A percentile compares a stretch with the other conserved stretches of the same genome.
Evolutionary conservation across 2,113 vertebrate genomes (phyloP).

Genomic region (Eubucco bourcierii): DNA sequence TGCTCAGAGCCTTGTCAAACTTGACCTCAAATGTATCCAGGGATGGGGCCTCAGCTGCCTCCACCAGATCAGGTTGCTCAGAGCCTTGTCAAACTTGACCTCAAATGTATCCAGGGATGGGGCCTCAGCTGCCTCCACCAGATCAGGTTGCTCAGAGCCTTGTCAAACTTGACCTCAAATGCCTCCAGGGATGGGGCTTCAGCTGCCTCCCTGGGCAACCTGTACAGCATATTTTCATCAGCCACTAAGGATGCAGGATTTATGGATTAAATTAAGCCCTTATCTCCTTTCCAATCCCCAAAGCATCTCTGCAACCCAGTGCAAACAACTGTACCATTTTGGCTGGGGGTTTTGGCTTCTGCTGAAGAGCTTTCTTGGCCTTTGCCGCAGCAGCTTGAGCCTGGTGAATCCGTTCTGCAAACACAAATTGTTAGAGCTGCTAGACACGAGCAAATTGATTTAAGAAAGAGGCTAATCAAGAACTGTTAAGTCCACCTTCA

Average conservation of each 20-base stretch:
- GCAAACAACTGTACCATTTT: constrained; percentile 84
- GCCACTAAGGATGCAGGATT: not conserved
- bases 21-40: no score
- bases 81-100: no score
- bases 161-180: no score
- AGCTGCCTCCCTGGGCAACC: no score
- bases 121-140: no score
- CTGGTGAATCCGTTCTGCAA: constrained; percentile 94
- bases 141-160: no score
- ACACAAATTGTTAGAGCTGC: not conserved
- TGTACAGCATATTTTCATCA: not conserved
- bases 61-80: no score
- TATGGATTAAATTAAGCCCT: not conserved
- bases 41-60: no score
- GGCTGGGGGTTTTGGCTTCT: constrained; percentile 92
- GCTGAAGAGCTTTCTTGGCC: constrained; percentile 94
- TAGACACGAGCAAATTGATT: constrained; percentile 63
- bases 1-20: no score
- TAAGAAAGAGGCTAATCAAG: not conserved
- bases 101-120: no score
- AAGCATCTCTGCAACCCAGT: not conserved
- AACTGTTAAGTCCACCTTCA: not conserved
- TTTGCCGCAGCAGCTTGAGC: constrained; percentile 97
- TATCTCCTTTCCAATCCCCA: not conserved
- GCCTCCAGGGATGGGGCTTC: no score